Evolutionary conservation across 2,888 invertebrate genomes (phyloP).

Genomic region (Torymus aiolomorphi): DNA sequence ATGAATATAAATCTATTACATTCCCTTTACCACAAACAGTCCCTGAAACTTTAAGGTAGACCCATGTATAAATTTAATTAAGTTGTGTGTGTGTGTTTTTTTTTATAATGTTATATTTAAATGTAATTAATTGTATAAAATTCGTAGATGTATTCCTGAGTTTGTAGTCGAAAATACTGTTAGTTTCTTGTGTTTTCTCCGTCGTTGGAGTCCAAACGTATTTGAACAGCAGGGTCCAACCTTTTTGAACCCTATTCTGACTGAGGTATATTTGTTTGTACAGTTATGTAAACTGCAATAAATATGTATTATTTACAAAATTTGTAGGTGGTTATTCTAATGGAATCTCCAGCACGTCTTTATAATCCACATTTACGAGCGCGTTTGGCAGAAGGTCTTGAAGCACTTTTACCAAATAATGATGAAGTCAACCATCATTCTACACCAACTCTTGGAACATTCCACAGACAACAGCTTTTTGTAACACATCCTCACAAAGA

Average conservation of each 20-base stretch:
- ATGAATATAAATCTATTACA: conserved; percentile 76
- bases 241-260: conserved; percentile 83
- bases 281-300: not conserved
- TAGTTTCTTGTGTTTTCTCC: conserved; percentile 86
- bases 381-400: conserved; percentile 91
- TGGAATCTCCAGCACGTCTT: conserved; percentile 89
- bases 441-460: conserved; percentile 76
- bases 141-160: conserved; percentile 89
- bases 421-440: conserved; percentile 77
- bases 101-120: too few species aligned
- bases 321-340: conserved; percentile 84
- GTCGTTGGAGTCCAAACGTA: conserved; percentile 80
- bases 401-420: conserved; percentile 87
- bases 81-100: not conserved
- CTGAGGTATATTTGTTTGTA: conserved; percentile 76
- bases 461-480: conserved; percentile 86
- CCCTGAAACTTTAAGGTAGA: conserved; percentile 83
- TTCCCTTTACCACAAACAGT: conserved; percentile 82
- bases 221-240: conserved; percentile 83
- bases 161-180: conserved; percentile 92
- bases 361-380: conserved; percentile 96
- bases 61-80: not conserved
- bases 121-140: conserved; percentile 3
- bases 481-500: conserved; percentile 84
- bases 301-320: conserved; percentile 24